Evolutionary conservation across 2,113 vertebrate species (phyloP), one percentile per base, ranked within the genome.

Genomic region (Marmota flaviventris): DNA sequence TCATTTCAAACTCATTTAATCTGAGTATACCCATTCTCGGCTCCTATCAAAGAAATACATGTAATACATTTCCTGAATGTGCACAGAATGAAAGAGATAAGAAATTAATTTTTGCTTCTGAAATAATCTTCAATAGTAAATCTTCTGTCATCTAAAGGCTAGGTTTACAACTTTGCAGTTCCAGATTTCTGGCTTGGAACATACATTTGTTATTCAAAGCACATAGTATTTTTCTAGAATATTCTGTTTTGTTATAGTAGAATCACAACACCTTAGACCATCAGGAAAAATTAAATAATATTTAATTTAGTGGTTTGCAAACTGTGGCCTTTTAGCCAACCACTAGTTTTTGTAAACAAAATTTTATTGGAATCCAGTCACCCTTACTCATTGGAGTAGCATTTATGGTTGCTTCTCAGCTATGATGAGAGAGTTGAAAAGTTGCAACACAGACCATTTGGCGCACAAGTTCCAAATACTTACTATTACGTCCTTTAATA

Each of bases 1-100:
- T 34, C 53, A 86, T 45, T 97, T 97, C n/a, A 95, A 89, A 11
- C 27, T 96, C 65, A 70, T 93, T 97, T 97, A 94, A 92, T 73
- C 72, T 94, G 67, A 90, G 72, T 88, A 85, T 65, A 75, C 45
- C 63, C 12, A 90, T 45, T 92, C 27, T 85, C 93, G 95, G 83
- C 89, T 89, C 18, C 45, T 95, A 89, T 86, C 45, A 96, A 89
- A 89, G 72, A 97, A 97, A 79, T 72, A 48, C 13, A 1, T 96
- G 48, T 79, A 93, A 89, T 83, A 84, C 9, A 87, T 95, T 92
- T 89, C 12, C 42, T 86, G 37, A 89, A 95, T 91, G 51, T 81
- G 17, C 16, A 56, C 27, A 73, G 20, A 85, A 13, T 22, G 18
- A 67, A 29, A 88, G 11, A 84, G 34, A 89, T 65, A 94, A 89